A percentile compares a stretch with the other conserved stretches of the same genome.
Evolutionary conservation across 2,888 invertebrate genomes (phyloP).

Genomic region (Sarcophaga variegata): DNA sequence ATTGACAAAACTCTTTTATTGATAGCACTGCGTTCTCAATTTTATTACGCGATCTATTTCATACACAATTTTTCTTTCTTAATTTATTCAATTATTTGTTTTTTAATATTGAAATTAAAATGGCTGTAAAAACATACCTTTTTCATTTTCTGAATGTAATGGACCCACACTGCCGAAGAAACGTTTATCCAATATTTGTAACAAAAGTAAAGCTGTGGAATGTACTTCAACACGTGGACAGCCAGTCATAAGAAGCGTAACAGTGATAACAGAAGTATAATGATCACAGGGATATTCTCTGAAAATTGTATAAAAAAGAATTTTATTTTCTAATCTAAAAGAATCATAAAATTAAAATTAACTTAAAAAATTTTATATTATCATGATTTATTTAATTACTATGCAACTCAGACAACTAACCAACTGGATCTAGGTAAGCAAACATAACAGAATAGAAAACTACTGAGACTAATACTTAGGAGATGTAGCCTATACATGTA

Average conservation of each 20-base stretch:
- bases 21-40: too few relatives aligned
- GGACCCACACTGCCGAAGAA: conserved; percentile 94
- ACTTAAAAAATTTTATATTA: neutral
- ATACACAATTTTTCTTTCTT: neutral
- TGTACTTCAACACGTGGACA: conserved; percentile 96
- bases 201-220: conserved; percentile 95
- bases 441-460: too few relatives aligned
- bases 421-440: too few relatives aligned
- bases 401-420: too few relatives aligned
- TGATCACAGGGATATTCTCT: conserved; percentile 99
- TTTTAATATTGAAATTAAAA: conserved; percentile 36
- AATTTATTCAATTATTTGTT: neutral
- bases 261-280: conserved; percentile 98
- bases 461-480: too few relatives aligned
- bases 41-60: too few relatives aligned
- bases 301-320: conserved; percentile 72
- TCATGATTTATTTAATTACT: too few relatives aligned
- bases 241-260: conserved; percentile 97
- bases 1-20: too few relatives aligned
- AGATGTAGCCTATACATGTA: too few relatives aligned
- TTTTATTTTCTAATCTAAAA: neutral
- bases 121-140: conserved; percentile 83
- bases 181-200: conserved; percentile 96
- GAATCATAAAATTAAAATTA: neutral
- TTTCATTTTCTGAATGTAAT: conserved; percentile 87